A percentile compares a stretch with the other conserved stretches of the same genome.
These are phyloP conservation scores for Xestobium rufovillosum DNA, from an alignment of 2,888 invertebrate genomes.

Conservation along the genomic window DNA sequence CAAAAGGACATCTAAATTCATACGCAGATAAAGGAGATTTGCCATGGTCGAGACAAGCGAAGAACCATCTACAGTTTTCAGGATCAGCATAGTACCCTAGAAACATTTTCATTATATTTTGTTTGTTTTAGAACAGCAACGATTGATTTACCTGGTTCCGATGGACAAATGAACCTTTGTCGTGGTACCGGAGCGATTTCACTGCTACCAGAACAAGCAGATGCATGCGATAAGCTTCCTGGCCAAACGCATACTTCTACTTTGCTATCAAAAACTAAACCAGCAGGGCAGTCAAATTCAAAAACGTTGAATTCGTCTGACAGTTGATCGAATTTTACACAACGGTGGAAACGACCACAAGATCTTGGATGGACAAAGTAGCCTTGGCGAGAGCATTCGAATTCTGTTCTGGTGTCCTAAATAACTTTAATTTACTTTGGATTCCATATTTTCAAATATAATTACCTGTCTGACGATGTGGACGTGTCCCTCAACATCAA, in stretches of 20 bases:
- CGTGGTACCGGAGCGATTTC: constrained; percentile 70
- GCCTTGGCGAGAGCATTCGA: constrained; percentile 67
- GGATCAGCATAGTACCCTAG: constrained; percentile 72
- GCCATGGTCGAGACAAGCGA: constrained; percentile 69
- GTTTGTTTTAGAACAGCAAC: constrained; percentile 8
- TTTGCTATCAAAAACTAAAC: constrained; percentile 66
- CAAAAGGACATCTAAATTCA: constrained; percentile 76
- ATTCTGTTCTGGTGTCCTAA: constrained; percentile 64
- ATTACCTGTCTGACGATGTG: constrained; percentile 60
- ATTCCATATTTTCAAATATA: constrained; percentile 1
- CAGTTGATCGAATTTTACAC: constrained; percentile 71
- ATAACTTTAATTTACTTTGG: constrained; percentile 8
- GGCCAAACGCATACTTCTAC: constrained; percentile 80
- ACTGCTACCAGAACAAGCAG: constrained; percentile 68
- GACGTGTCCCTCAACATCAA: constrained; percentile 65
- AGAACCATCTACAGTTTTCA: constrained; percentile 78
- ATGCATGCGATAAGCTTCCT: constrained; percentile 60
- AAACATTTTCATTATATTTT: constrained; percentile 15
- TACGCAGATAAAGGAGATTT: constrained; percentile 58
- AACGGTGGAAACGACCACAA: constrained; percentile 72
- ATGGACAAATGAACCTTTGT: constrained; percentile 61
- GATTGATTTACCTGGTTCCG: constrained; percentile 50
- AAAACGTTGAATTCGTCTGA: constrained; percentile 69
- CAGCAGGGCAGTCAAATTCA: constrained; percentile 73
- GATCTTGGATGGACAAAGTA: constrained; percentile 72